phyloP scores from a whole-genome alignment of 2,888 invertebrate species.

The Ashinkailepas kermadecensis region DNA sequence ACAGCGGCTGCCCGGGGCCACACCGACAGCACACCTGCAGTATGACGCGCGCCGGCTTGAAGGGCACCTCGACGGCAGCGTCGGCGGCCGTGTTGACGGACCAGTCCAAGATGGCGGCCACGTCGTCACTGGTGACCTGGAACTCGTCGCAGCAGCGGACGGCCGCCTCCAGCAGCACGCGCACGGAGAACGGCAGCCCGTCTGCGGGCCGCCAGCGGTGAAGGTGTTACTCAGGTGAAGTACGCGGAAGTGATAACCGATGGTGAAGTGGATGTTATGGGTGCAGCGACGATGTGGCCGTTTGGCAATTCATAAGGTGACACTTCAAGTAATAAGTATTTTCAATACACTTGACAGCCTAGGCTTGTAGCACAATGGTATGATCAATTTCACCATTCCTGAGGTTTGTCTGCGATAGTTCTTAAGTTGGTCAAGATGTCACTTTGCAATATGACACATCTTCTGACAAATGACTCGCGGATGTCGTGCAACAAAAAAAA shows the following conservation, averaged over 20 bases:
- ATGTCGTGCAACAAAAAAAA: no score
- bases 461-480: no score
- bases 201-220: slow-evolving; percentile 36
- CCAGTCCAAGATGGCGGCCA: slow-evolving; percentile 83
- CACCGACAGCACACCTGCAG: slow-evolving; percentile 60
- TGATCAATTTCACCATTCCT: no score
- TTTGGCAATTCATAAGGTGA: no score
- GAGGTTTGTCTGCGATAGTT: no score
- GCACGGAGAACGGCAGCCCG: slow-evolving; percentile 76
- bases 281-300: neutral
- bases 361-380: no score
- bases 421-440: no score
- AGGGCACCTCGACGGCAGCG: slow-evolving; percentile 77
- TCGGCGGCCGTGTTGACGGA: slow-evolving; percentile 54
- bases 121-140: slow-evolving; percentile 76
- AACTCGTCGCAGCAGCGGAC: slow-evolving; percentile 95
- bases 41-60: slow-evolving; percentile 91
- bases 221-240: neutral
- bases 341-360: no score
- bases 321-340: no score
- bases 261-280: neutral
- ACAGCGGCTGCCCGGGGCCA: no score
- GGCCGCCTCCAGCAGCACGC: slow-evolving; percentile 88
- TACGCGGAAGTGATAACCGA: neutral
- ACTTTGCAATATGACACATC: no score